Base-by-base conservation (phyloP, 2,888 invertebrate species). In the Clivina fossor region DNA sequence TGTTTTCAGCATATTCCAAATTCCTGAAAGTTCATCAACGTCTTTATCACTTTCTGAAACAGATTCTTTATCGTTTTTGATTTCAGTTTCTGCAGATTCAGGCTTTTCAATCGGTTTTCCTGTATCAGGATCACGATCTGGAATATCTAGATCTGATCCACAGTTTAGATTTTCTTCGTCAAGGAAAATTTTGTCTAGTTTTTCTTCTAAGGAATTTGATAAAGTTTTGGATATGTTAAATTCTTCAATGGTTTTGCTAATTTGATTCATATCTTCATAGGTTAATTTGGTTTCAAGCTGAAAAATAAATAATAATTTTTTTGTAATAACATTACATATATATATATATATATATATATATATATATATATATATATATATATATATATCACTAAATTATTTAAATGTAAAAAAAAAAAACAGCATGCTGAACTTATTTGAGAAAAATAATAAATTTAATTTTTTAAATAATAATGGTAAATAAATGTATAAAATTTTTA, bases 211-310 rank as follows among this genome's bases (percentile, higher is more conserved):
- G 19, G 40, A 33, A 33, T 22, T 24, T 26, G 33, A 22, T 11
- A 30, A n/a, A 13, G 32, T 19, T 33, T 20, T 30, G 13, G 20
- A 28, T 3, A 28, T 37, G 3, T 30, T 22, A 20, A 32, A 13
- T 19, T 55, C 22, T 20, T 30, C 11, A 9, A 40, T 13, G 1
- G 38, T 46, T 28, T 22, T 20, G 28, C 20, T 38, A 15, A 55
- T 47, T 30, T 55, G n/a, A 13, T 46, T 38, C 13, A 55, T 47
- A 47, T 46, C 47, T 38, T 30, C 30, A 20, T 55, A 55, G 19
- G 33, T 28, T 9, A 32, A 32, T 19, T 32, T 28, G 3, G 51
- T 13, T 8, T 41, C 33, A 3, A 51, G 15, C 51, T 51, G 13
- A 41, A 50, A 40, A 9, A 37, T 33, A 33, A 9, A 9, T 33